These are phyloP conservation scores for Cosmia pyralina DNA, from an alignment of 2,888 invertebrate species.

Conservation along the genomic window DNA sequence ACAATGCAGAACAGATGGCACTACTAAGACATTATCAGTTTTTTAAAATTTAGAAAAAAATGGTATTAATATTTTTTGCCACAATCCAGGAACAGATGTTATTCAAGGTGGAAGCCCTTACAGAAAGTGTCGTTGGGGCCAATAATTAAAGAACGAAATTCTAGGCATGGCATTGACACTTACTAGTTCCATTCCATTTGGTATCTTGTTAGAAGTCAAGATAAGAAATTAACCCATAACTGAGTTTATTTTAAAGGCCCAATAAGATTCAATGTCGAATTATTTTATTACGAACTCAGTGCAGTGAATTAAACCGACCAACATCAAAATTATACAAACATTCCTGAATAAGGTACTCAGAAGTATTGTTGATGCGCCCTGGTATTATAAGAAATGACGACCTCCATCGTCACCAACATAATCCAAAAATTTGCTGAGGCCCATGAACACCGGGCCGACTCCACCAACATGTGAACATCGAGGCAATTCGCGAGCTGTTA, in stretches of 20 bases:
- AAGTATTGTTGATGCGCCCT: too few relatives aligned
- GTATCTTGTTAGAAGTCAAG: background rate
- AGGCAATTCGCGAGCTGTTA: too few relatives aligned
- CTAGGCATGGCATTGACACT: background rate
- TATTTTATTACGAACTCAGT: background rate
- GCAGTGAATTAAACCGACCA: background rate
- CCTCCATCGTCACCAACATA: too few relatives aligned
- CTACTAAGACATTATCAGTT: background rate
- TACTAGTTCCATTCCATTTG: background rate
- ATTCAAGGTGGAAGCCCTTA: background rate
- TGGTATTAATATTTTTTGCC: background rate
- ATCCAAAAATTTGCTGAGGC: too few relatives aligned
- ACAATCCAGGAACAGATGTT: background rate
- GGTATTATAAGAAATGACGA: too few relatives aligned
- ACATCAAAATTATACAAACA: too few relatives aligned
- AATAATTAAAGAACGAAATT: background rate
- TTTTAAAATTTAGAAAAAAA: background rate
- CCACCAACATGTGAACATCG: too few relatives aligned
- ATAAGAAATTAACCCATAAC: background rate
- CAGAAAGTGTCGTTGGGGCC: background rate
- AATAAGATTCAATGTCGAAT: background rate
- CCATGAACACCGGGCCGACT: too few relatives aligned
- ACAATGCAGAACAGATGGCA: conserved; percentile 21
- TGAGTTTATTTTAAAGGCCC: background rate
- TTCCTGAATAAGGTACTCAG: too few relatives aligned